These are phyloP conservation scores for Picathartes gymnocephalus DNA, from an alignment of 2,113 vertebrate genomes.

Conservation along the genomic window DNA sequence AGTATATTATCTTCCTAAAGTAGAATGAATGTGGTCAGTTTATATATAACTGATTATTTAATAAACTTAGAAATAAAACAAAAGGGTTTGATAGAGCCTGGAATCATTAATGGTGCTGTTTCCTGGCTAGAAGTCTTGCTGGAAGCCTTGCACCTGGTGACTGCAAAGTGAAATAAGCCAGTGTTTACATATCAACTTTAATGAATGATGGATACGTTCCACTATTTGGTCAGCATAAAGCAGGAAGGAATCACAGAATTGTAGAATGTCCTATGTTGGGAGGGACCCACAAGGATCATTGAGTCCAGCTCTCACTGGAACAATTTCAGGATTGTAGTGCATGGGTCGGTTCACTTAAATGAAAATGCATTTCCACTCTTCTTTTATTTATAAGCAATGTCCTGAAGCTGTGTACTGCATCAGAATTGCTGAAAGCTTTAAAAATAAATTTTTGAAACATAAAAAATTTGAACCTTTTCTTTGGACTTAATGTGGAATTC, in stretches of 20 bases:
- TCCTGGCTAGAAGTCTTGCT: not conserved
- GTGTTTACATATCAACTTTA: not conserved
- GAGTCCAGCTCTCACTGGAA: rapidly evolving
- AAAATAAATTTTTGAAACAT: not conserved
- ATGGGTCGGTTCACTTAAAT: not conserved
- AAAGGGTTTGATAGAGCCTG: not conserved
- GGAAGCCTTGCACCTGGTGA: not conserved
- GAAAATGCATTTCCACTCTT: not conserved
- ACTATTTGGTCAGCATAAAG: not conserved
- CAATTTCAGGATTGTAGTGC: not conserved
- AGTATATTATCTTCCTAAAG: not conserved
- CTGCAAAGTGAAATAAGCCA: not conserved
- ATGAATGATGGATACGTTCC: not conserved
- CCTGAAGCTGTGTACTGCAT: not conserved
- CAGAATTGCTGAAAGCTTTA: not conserved
- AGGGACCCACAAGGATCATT: not conserved
- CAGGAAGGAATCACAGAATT: not conserved
- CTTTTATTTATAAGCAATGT: not conserved
- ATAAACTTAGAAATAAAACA: not conserved
- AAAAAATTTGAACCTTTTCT: not conserved
- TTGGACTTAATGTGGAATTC: not conserved
- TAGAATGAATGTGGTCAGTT: not conserved
- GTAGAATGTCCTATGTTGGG: not conserved
- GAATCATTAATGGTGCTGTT: not conserved
- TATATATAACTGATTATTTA: not conserved